Base-by-base conservation (phyloP, 2,113 vertebrate species). In the Neoarius graeffei region DNA sequence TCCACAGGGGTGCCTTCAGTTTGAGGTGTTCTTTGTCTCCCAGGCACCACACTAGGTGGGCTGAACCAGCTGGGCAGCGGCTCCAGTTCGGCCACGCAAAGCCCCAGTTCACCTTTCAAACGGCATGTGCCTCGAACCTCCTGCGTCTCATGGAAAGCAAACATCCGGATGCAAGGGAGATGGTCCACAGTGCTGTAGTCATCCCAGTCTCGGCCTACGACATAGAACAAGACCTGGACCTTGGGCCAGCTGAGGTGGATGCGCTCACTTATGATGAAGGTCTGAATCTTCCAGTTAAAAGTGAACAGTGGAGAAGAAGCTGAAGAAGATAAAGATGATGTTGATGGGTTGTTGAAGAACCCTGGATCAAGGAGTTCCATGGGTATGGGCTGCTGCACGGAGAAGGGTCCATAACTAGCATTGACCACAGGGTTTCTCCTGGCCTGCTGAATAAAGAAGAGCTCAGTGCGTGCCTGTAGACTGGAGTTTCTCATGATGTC, bases 81-180 rank as follows among this genome's bases (percentile, higher is more conserved):
- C 89, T 97, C 96, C 90, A 99, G 94, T 92, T 97, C 95, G 0
- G 97, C 97, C 88, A 99, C 96, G 1, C 98, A 99, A 77, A 98
- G 90, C 5, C 97, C 98, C 84, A 99, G 94, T 57, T 96, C 95
- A 0, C 97, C 97, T 50, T 93, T 83, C 7, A 98, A 94, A 14
- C 93, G 93, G 92, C 98, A 99, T 81, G 96, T 95, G 62, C 96
- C 97, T 8, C 97, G 93, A 81, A 98, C 97, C 80, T 98, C 97
- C 87, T 97, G 95, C 0, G 97, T 97, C 93, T 99, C 98, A 1
- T 97, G 95, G 89, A 98, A 98, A 66, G 97, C 98, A 0, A 97
- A 98, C 89, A 97, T 95, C 10, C 95, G 89, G 90, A 99, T 94
- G 88, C 98, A 99, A 81, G 98, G 98, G 90, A 99, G 95, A 86